These are phyloP conservation scores for Habropoda laboriosa DNA, from an alignment of 1,140 invertebrate species.

Conservation along the genomic window DNA sequence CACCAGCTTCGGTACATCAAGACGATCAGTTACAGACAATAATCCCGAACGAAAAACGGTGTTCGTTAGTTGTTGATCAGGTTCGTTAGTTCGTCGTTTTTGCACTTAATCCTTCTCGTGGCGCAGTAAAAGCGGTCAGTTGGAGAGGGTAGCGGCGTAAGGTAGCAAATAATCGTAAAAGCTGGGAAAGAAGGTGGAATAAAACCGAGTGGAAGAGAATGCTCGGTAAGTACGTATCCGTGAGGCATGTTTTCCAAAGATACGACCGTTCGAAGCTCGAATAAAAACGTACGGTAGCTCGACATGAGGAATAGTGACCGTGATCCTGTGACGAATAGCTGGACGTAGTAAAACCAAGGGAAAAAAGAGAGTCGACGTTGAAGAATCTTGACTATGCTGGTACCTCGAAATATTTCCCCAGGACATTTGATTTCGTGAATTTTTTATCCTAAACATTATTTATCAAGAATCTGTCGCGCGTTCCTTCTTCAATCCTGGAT, in stretches of 20 bases:
- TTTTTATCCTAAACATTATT: too few relatives aligned
- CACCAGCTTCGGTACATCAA: too few relatives aligned
- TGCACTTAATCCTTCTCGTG: too few relatives aligned
- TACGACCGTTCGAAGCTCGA: background rate
- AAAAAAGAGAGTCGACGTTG: background rate
- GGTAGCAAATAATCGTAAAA: conserved; percentile 25
- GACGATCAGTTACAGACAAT: too few relatives aligned
- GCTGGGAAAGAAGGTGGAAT: too few relatives aligned
- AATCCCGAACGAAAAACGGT: background rate
- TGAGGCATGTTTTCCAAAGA: conserved; percentile 9
- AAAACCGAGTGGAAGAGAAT: conserved; percentile 1
- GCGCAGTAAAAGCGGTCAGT: background rate
- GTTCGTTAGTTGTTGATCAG: background rate
- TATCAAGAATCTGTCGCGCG: too few relatives aligned
- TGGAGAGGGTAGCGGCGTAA: too few relatives aligned
- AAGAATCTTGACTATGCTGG: too few relatives aligned
- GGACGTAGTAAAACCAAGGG: background rate
- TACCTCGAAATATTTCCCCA: too few relatives aligned
- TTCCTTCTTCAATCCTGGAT: too few relatives aligned
- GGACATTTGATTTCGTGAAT: too few relatives aligned
- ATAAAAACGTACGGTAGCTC: background rate
- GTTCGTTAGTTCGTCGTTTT: background rate
- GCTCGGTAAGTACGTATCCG: background rate
- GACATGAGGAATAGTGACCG: background rate
- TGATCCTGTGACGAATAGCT: background rate